These are phyloP conservation scores for Drosophila niveifrons DNA, from an alignment of 2,888 invertebrate genomes.

Conservation along the genomic window DNA sequence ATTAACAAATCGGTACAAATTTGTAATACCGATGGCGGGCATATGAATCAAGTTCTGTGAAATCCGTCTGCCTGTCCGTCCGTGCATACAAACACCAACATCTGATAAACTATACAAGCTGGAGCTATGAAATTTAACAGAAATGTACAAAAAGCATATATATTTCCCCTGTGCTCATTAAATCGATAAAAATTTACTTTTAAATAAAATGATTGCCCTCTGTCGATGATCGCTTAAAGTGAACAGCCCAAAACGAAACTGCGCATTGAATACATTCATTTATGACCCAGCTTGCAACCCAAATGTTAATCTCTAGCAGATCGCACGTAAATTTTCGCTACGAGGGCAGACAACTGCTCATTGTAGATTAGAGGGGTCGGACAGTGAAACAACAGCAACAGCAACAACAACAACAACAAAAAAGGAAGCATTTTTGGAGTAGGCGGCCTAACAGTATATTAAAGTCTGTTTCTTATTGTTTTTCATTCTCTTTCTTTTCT, in stretches of 20 bases:
- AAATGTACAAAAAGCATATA: no score
- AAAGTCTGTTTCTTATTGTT: conserved; percentile 17
- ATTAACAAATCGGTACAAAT: no score
- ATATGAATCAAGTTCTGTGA: no score
- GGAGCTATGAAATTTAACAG: no score
- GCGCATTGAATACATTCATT: neutral
- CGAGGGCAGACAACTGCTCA: conserved; percentile 25
- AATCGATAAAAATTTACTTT: neutral
- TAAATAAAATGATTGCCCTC: neutral
- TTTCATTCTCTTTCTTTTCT: conserved; percentile 9
- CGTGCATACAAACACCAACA: no score
- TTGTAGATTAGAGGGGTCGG: neutral
- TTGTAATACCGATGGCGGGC: no score
- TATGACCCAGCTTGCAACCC: neutral
- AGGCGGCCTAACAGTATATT: neutral
- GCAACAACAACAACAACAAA: no score
- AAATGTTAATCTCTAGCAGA: neutral
- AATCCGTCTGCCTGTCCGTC: no score
- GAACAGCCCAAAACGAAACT: neutral
- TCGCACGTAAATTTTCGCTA: neutral
- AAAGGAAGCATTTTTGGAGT: neutral
- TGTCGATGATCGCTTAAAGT: neutral
- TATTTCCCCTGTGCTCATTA: neutral
- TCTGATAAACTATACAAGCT: no score
- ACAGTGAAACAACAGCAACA: neutral